Base-by-base conservation (phyloP, 2,888 invertebrate genomes). In the Mimachlamys varia region DNA sequence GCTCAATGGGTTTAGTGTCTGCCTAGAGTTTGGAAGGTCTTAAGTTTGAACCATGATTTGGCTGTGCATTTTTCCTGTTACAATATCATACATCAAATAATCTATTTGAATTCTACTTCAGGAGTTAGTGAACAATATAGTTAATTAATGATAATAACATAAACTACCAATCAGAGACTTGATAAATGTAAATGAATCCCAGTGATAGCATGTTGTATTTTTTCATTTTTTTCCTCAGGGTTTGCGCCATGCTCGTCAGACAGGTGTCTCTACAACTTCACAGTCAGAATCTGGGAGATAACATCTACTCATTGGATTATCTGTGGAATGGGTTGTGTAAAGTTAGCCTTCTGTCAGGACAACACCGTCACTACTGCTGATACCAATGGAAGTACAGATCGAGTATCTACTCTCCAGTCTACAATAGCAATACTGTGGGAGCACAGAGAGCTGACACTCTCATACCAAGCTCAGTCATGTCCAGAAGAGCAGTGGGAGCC, bases 251-350 rank as follows among this genome's bases (percentile, higher is more conserved):
- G 76, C 76, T 33, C 76, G 76, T 17, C 76, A 76, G 76, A 33
- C 76, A 33, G 76, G 76, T 33, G 76, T 33, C 10, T 76, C 33
- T 0, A 27, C 76, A 4, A 22, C 76, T 1, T 76, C 76, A 27
- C 76, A 76, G 27, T 76, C 76, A 27, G 76, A 76, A 33, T 76
- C 76, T 22, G 76, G 76, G 15, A 76, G 76, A 76, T 76, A 76
- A 76, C 76, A 76, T 1, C 33, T 12, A 7, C 22, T 76, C 76
- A 76, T 58, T 58, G 22, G 58, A n/a, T 58, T 19, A n/a, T 58
- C 53, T 53, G 53, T 53, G 53, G 53, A 53, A 53, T 15, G 53
- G 58, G 58, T 58, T 58, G 58, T 53, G 53, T 53, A 58, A 58
- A 58, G 58, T 22, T 7, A 22, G 22, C 58, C n/a, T 22, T 22